Evolutionary conservation across 2,888 invertebrate species (phyloP).

Genomic region (Chorisops tibialis): DNA sequence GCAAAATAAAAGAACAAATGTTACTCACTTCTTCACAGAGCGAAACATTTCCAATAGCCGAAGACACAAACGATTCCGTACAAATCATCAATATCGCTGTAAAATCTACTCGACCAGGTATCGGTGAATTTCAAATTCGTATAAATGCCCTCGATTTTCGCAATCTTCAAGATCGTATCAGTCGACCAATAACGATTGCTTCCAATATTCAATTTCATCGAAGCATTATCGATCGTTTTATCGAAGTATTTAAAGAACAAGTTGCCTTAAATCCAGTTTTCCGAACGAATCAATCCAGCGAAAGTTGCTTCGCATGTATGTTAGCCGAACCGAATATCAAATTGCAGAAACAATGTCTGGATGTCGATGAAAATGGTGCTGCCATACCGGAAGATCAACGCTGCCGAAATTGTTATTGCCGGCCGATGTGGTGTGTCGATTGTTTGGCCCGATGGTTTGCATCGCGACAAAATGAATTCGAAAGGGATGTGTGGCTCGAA

Average conservation of each 20-base stretch:
- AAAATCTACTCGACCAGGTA: constrained; percentile 60
- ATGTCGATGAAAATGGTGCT: constrained; percentile 51
- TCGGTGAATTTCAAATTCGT: constrained; percentile 64
- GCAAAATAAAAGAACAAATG: background rate
- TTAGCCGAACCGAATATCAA: constrained; percentile 74
- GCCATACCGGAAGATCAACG: constrained; percentile 47
- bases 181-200: constrained; percentile 64
- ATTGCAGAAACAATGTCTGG: constrained; percentile 66
- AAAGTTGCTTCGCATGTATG: constrained; percentile 88
- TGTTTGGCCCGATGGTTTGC: constrained; percentile 89
- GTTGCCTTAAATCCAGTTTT: constrained; percentile 67
- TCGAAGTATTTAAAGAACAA: constrained; percentile 76
- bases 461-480: constrained; percentile 68
- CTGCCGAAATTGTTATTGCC: constrained; percentile 63
- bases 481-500: constrained; percentile 72
- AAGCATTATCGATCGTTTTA: constrained; percentile 77
- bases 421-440: constrained; percentile 86
- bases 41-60: constrained; percentile 68
- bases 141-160: constrained; percentile 75
- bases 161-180: constrained; percentile 69
- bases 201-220: constrained; percentile 71
- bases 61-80: constrained; percentile 64
- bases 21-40: constrained; percentile 50
- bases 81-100: constrained; percentile 83
- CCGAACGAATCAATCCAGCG: constrained; percentile 61